These are phyloP conservation scores for Macropis europaea DNA, from an alignment of 2,888 invertebrate genomes.

Conservation along the genomic window DNA sequence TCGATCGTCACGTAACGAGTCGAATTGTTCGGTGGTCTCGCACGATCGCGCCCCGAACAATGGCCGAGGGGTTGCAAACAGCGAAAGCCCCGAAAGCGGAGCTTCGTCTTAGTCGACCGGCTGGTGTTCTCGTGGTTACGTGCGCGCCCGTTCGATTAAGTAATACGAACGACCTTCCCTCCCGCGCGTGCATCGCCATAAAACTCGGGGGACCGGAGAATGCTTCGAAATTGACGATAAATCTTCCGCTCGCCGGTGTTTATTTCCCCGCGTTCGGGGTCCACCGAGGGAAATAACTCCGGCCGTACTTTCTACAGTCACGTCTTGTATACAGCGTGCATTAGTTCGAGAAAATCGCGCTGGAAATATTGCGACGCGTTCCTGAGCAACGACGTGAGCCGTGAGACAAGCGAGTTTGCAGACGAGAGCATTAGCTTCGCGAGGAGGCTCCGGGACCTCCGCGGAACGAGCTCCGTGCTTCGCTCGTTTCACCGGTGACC, in stretches of 20 bases:
- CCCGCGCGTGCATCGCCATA: constrained; percentile 20
- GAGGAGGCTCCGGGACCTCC: no score
- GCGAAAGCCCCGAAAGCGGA: no score
- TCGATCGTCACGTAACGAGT: not conserved
- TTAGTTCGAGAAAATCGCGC: constrained; percentile 53
- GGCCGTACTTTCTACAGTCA: constrained; percentile 34
- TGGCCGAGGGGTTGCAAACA: not conserved
- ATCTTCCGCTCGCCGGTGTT: constrained; percentile 31
- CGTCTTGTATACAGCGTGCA: constrained; percentile 43
- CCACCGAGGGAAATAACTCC: constrained; percentile 37
- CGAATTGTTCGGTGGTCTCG: constrained; percentile 8
- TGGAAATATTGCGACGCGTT: constrained; percentile 52
- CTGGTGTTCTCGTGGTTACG: constrained; percentile 5
- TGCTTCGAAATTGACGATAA: constrained; percentile 48
- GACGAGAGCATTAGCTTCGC: constrained; percentile 27
- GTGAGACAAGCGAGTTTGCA: constrained; percentile 32
- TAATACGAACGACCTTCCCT: constrained; percentile 38
- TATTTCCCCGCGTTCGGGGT: constrained; percentile 31
- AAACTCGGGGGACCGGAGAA: constrained; percentile 30
- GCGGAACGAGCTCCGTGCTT: not conserved
- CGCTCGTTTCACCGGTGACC: no score
- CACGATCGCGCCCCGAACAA: constrained; percentile 22
- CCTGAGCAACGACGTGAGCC: constrained; percentile 42
- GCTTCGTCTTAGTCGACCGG: not conserved
- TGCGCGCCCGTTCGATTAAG: constrained; percentile 43